Percentiles rank a stretch among this genome's conserved stretches.
Evolutionary conservation across 92 coral and sea anemone species (phyloP).

Genomic region (Bergia sp.): DNA sequence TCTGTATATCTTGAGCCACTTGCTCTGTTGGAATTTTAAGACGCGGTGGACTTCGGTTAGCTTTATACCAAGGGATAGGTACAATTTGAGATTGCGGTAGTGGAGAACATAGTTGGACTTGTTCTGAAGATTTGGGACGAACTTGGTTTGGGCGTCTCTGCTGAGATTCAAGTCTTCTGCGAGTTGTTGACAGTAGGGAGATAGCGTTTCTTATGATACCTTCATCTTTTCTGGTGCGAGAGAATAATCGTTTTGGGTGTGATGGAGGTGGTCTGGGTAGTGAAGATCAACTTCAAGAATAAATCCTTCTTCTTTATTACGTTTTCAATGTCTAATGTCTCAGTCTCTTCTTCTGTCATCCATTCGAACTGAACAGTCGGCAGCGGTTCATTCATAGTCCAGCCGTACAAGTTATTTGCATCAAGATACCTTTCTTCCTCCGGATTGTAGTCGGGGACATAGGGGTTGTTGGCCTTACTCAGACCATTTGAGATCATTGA

Average conservation of each 20-base stretch:
- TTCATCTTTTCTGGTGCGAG: constrained; percentile 55
- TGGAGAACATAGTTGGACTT: constrained; percentile 28
- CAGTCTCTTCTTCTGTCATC: constrained; percentile 45
- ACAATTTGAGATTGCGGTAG: not conserved
- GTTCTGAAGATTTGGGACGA: constrained; percentile 30
- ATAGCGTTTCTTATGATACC: constrained; percentile 41
- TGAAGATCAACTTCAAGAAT: constrained; percentile 50
- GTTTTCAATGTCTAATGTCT: constrained; percentile 26
- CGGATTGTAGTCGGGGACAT: constrained; percentile 33
- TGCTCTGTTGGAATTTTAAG: not conserved
- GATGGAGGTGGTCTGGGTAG: constrained; percentile 44
- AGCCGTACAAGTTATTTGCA: constrained; percentile 51
- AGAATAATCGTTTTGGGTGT: constrained; percentile 46
- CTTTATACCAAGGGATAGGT: not conserved
- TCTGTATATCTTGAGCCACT: constrained; percentile 12
- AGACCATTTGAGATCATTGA: constrained; percentile 32
- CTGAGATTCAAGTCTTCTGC: not conserved
- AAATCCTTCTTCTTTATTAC: constrained; percentile 46
- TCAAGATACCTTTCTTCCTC: constrained; percentile 45
- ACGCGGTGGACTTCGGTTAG: constrained; percentile 17
- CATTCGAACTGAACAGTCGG: constrained; percentile 26
- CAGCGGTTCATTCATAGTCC: constrained; percentile 42
- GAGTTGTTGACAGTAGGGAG: constrained; percentile 40
- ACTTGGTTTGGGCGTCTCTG: constrained; percentile 6
- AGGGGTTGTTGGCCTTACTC: constrained; percentile 55